phyloP scores from a whole-genome alignment of 2,797 vertebrate species.

The Carapus acus region DNA sequence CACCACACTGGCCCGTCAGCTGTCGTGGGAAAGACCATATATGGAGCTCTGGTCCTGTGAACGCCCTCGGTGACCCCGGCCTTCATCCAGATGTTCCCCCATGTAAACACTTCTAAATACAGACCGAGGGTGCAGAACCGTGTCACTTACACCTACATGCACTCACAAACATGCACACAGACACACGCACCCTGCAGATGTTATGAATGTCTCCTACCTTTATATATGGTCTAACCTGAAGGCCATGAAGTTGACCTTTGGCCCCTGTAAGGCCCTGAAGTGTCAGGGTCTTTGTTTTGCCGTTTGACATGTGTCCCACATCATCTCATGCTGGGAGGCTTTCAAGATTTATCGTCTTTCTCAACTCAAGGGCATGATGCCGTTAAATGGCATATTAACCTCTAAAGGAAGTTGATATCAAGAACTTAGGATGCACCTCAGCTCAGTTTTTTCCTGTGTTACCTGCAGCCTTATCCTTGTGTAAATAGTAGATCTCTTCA shows the following conservation, averaged over 20 bases:
- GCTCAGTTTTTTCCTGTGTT: too few species aligned
- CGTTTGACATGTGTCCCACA: not conserved
- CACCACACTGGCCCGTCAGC: conserved; percentile 36
- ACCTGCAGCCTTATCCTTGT: too few species aligned
- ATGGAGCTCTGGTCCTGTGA: conserved; percentile 59
- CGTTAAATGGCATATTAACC: not conserved
- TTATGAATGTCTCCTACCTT: conserved; percentile 31
- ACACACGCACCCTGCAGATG: conserved; percentile 13
- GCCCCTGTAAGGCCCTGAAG: conserved; percentile 14
- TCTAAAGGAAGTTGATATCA: too few species aligned
- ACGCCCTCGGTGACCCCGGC: conserved; percentile 57
- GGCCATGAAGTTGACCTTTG: conserved; percentile 41
- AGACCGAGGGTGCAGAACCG: conserved; percentile 32
- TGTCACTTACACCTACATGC: conserved; percentile 44
- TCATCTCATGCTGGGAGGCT: conserved; percentile 6
- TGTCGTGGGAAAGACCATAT: conserved; percentile 57
- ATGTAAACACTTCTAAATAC: conserved; percentile 67
- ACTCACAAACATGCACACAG: conserved; percentile 9
- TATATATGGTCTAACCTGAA: conserved; percentile 24
- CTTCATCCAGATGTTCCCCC: conserved; percentile 67
- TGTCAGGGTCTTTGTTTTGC: conserved; percentile 15
- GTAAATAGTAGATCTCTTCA: too few species aligned
- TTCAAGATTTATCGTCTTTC: not conserved
- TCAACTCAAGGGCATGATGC: conserved; percentile 1
- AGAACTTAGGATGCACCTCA: too few species aligned